Base-by-base conservation (phyloP, 2,797 vertebrate genomes). In the Lateolabrax maculatus region DNA sequence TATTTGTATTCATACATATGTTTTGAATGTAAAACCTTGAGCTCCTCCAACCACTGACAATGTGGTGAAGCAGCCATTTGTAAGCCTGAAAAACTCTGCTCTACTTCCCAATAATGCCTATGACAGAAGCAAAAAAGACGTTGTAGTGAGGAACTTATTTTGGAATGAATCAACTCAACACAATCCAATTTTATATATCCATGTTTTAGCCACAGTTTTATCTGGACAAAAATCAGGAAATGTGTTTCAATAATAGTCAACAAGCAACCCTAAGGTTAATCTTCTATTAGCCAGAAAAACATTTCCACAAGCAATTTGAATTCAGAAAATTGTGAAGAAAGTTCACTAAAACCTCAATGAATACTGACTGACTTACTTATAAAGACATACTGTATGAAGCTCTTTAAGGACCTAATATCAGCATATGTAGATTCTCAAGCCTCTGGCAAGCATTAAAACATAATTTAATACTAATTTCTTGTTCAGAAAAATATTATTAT, bases 331-430 rank as follows among this genome's bases (percentile, higher is more conserved):
- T 71, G 27, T 46, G 41, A 55, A 3, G 10, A 72, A 65, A 61
- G 55, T 71, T 79, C 9, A 71, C 36, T 53, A 16, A 58, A 81
- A 64, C 15, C 37, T 55, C 41, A 13, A 1, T 36, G 41, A 66
- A 36, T 58, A 56, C n/a, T n/a, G n/a, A 48, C 37, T 69, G 51
- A 69, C 73, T 67, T 75, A 16, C 70, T 74, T 77, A 23, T 70
- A 80, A 88, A 84, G 44, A 68, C 3, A 39, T n/a, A n/a, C n/a
- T n/a, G n/a, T 74, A 51, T 57, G 23, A 36, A 34, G 69, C 71
- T 84, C 75, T 86, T 86, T 78, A 76, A 72, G 49, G 43, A 82
- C 73, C 9, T 72, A 80, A 57, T 75, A 77, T 72, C 83, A 70
- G 36, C 34, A 64, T 67, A 60, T 57, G 34, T 74, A 79, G 73